These are phyloP conservation scores for Oxyura jamaicensis DNA, from an alignment of 2,113 vertebrate species.

Conservation along the genomic window DNA sequence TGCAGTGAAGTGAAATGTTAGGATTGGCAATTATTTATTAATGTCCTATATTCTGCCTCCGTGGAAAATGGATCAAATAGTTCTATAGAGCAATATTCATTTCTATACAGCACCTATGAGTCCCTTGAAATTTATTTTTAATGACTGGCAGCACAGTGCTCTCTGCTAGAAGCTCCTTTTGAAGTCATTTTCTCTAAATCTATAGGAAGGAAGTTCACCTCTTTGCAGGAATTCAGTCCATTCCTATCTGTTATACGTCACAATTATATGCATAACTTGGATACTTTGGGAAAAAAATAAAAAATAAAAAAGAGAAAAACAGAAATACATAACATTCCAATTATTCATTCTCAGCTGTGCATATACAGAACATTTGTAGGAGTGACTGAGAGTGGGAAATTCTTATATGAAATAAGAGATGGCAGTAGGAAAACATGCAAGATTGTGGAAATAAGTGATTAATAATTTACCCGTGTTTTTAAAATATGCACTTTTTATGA, in stretches of 20 bases:
- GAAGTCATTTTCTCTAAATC: background rate
- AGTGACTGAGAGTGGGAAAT: background rate
- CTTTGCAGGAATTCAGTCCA: background rate
- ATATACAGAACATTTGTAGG: background rate
- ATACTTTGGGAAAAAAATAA: background rate
- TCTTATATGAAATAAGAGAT: background rate
- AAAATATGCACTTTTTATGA: background rate
- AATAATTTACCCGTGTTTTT: background rate
- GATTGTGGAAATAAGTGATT: background rate
- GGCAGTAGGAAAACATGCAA: background rate
- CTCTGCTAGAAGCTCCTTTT: background rate
- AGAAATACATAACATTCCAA: background rate
- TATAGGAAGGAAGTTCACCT: background rate
- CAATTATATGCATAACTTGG: background rate
- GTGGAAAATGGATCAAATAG: constrained; percentile 28
- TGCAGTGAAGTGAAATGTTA: constrained; percentile 28
- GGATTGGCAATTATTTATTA: constrained; percentile 44
- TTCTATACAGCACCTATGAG: background rate
- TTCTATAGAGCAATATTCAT: constrained; percentile 16
- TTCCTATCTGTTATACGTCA: background rate
- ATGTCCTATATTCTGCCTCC: background rate
- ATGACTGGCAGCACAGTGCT: background rate
- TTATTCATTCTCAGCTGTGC: background rate
- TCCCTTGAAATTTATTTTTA: constrained; percentile 13
- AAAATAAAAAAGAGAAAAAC: background rate